phyloP scores from a whole-genome alignment of 1,140 invertebrate species.

The Epicauta chinensis region DNA sequence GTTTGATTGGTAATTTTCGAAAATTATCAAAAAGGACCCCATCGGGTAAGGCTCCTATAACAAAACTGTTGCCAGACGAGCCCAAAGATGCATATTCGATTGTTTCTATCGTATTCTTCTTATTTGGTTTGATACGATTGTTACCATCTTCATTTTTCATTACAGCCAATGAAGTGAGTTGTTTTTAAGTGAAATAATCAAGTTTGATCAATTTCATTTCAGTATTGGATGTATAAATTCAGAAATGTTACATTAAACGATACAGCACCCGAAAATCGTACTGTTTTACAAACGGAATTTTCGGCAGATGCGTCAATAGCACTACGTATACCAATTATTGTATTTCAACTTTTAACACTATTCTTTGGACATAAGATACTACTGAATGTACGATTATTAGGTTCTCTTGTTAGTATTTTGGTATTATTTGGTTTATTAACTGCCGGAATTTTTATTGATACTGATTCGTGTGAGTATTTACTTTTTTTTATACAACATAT shows the following conservation, averaged over 20 bases:
- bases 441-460: neutral
- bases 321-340: neutral
- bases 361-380: neutral
- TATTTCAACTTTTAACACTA: neutral
- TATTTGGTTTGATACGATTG: neutral
- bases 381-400: neutral
- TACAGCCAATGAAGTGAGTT: conserved; percentile 6
- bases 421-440: neutral
- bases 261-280: neutral
- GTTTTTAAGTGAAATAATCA: too few relatives aligned
- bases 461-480: conserved; percentile 1
- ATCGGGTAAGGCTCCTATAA: too few relatives aligned
- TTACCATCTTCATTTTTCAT: conserved; percentile 2
- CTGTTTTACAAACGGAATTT: neutral
- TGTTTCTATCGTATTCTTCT: neutral
- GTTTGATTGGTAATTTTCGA: too few relatives aligned
- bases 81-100: neutral
- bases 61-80: too few relatives aligned
- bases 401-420: neutral
- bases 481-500: too few relatives aligned
- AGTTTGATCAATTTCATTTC: neutral
- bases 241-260: neutral
- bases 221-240: conserved; percentile 12
- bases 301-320: neutral
- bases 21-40: too few relatives aligned